Evolutionary conservation across 2,797 vertebrate genomes (phyloP).

Genomic region (Phrynocephalus forsythii): DNA sequence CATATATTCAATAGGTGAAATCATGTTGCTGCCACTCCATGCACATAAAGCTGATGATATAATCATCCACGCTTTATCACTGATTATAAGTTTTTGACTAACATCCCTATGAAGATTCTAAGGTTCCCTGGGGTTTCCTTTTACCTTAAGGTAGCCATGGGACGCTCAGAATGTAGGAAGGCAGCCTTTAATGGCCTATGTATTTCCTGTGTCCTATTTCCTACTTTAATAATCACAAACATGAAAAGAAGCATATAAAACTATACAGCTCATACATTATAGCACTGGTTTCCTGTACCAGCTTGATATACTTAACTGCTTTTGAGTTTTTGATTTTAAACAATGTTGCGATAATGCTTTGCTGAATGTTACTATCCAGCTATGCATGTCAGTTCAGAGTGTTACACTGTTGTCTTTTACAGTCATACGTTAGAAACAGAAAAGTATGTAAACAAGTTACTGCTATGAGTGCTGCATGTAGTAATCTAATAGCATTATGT

Average conservation of each 20-base stretch:
- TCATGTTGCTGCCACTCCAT: no score
- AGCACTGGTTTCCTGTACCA: no score
- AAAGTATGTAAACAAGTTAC: not conserved
- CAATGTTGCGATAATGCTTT: not conserved
- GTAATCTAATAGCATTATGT: not conserved
- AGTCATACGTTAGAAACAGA: not conserved
- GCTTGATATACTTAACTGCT: not conserved
- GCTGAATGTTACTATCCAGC: not conserved
- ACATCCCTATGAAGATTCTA: no score
- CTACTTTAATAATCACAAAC: not conserved
- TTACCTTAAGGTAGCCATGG: no score
- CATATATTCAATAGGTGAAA: not conserved
- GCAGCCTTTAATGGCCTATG: no score
- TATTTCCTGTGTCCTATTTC: not conserved
- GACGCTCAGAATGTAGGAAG: no score
- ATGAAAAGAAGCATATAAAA: not conserved
- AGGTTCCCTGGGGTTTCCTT: no score
- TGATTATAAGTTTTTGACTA: no score
- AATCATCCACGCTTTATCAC: no score
- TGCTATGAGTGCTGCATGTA: not conserved
- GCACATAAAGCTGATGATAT: no score
- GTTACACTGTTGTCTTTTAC: not conserved
- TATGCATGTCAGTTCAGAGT: not conserved
- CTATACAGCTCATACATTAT: not conserved
- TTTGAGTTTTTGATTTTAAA: not conserved